Evolutionary conservation across 2,888 invertebrate species (phyloP).

Genomic region (Serrognathus titanus): DNA sequence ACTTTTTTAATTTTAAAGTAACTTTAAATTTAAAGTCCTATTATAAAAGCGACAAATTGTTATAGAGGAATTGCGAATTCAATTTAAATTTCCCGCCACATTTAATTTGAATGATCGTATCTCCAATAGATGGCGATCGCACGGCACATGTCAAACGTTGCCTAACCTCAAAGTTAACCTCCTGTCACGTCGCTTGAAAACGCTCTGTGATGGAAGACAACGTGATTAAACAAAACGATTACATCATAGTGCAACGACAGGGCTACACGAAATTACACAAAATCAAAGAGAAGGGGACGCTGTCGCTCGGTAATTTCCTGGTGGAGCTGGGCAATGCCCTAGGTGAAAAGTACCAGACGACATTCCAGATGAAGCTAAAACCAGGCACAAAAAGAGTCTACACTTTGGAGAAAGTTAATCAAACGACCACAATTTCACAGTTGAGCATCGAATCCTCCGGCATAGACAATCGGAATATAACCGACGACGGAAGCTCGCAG

Average conservation of each 20-base stretch:
- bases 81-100: too few species aligned
- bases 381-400: constrained; percentile 54
- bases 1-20: too few species aligned
- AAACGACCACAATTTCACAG: constrained; percentile 58
- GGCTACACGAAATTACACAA: constrained; percentile 75
- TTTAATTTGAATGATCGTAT: too few species aligned
- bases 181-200: neutral
- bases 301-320: constrained; percentile 67
- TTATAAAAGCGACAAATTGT: too few species aligned
- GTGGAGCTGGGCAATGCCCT: constrained; percentile 65
- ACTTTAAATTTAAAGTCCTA: too few species aligned
- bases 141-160: too few species aligned
- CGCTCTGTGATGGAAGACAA: constrained; percentile 18
- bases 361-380: constrained; percentile 70
- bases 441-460: constrained; percentile 65
- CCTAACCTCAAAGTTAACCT: too few species aligned
- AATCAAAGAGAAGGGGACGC: constrained; percentile 60
- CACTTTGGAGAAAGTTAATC: constrained; percentile 53
- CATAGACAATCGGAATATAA: constrained; percentile 78
- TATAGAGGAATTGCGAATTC: too few species aligned
- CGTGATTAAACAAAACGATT: constrained; percentile 64
- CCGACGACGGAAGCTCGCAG: constrained; percentile 78
- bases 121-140: too few species aligned
- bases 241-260: constrained; percentile 73
- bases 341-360: constrained; percentile 68